Percentiles rank a stretch among this genome's conserved stretches.
Evolutionary conservation across 2,113 vertebrate genomes (phyloP).

Genomic region (Phaethornis superciliosus): DNA sequence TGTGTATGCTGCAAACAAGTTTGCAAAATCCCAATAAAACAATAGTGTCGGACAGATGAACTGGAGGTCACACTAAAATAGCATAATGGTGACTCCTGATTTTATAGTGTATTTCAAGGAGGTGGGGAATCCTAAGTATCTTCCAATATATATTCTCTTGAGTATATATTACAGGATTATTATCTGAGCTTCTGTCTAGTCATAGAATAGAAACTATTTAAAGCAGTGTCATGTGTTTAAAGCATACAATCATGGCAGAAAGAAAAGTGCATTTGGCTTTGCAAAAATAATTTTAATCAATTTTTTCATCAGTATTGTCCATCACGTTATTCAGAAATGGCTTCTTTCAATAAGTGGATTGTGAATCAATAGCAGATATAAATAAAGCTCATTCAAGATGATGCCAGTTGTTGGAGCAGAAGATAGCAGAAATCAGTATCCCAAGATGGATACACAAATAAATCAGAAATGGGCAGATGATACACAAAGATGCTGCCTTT

Average conservation of each 20-base stretch:
- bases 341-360: constrained; percentile 70
- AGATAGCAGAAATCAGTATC: neutral
- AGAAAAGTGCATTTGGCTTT: constrained; percentile 1
- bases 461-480: neutral
- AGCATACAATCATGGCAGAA: constrained; percentile 40
- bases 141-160: constrained; percentile 25
- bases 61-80: neutral
- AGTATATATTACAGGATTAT: constrained; percentile 37
- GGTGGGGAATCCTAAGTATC: neutral
- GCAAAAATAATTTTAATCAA: constrained; percentile 57
- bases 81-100: neutral
- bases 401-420: constrained; percentile 26
- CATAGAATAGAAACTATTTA: constrained; percentile 60
- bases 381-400: constrained; percentile 53
- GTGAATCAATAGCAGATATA: constrained; percentile 71
- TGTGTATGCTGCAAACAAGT: neutral
- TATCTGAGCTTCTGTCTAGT: constrained; percentile 54
- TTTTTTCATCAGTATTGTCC: constrained; percentile 26
- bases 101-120: constrained; percentile 21
- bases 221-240: constrained; percentile 50
- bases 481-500: neutral
- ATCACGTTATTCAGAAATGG: constrained; percentile 56
- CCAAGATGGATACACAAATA: neutral
- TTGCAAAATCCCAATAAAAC: neutral
- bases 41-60: neutral